Base-by-base conservation (phyloP, 1,140 invertebrate species). In the Temnothorax curvispinosus region DNA sequence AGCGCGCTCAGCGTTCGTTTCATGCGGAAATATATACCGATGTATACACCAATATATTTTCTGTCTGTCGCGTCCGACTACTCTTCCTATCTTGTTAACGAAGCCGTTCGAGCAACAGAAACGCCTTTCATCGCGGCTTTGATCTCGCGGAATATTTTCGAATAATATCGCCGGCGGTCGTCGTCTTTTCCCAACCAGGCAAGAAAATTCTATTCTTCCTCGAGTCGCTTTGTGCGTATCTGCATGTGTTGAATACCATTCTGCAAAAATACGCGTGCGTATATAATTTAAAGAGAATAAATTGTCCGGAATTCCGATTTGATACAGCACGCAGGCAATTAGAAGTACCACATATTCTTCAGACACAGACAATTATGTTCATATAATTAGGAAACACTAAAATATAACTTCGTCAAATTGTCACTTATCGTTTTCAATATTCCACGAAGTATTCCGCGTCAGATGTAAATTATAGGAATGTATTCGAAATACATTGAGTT, bases 121-220 rank as follows among this genome's bases (percentile, higher is more conserved):
- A 90, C 56, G 85, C 87, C 86, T 90, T 90, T 90, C 85, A 90
- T 67, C 86, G 56, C 64, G 56, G 88, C 89, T 90, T 90, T 90
- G 89, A 90, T 90, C 88, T 90, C 69, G 44, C n/a, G 69, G 71
- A 84, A 90, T 90, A 88, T 90, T 90, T 80, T 74, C 80, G 86
- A 90, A 90, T 88, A 90, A 90, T 88, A 89, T 90, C 81, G 86
- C 65, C 78, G 60, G 69, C 62, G 84, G 64, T 58, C 64, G 64
- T 67, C 75, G 80, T 84, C 88, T 87, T 86, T 74, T 52, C 41
- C 32, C 65, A 75, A 35, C 64, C 65, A 77, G n/a, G 67, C 67
- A 62, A 58, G 67, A 75, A 87, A 90, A 89, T 90, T 90, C 78
- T 89, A 82, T 90, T 90, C 89, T 87, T 82, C 58, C 52, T 38